Percentiles rank a stretch among this genome's conserved stretches.
Evolutionary conservation across 2,797 vertebrate genomes (phyloP).

Genomic region (Tokudaia tokunoshimensis): DNA sequence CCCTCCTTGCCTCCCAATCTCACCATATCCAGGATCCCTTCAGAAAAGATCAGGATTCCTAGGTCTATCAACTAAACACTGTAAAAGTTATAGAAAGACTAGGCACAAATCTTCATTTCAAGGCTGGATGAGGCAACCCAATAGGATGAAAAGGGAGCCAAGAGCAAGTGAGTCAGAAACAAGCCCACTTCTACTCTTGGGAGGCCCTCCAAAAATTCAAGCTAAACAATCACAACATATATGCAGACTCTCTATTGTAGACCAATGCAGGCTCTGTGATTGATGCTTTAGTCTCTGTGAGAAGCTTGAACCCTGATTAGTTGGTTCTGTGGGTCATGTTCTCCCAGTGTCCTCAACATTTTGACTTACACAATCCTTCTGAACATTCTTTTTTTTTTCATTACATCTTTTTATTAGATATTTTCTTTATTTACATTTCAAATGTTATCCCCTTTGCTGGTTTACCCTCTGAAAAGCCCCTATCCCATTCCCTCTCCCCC

Average conservation of each 20-base stretch:
- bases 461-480: no score
- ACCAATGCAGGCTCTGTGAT: neutral
- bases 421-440: no score
- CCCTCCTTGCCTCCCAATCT: neutral
- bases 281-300: no score
- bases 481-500: no score
- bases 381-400: no score
- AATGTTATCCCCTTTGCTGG: no score
- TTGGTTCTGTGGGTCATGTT: neutral
- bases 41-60: neutral
- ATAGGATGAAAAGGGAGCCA: neutral
- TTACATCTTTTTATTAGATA: no score
- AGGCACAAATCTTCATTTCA: neutral
- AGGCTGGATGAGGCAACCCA: neutral
- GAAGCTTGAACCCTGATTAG: neutral
- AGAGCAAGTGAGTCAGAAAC: neutral
- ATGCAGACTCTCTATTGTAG: accelerated
- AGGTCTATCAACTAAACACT: neutral
- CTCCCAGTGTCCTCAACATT: neutral
- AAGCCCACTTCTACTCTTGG: accelerated
- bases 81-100: neutral
- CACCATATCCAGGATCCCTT: neutral
- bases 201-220: accelerated
- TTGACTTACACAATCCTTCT: neutral
- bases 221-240: no score